Conservation (phyloP, 2,113 vertebrate species). For the Struthidea cinerea region DNA sequence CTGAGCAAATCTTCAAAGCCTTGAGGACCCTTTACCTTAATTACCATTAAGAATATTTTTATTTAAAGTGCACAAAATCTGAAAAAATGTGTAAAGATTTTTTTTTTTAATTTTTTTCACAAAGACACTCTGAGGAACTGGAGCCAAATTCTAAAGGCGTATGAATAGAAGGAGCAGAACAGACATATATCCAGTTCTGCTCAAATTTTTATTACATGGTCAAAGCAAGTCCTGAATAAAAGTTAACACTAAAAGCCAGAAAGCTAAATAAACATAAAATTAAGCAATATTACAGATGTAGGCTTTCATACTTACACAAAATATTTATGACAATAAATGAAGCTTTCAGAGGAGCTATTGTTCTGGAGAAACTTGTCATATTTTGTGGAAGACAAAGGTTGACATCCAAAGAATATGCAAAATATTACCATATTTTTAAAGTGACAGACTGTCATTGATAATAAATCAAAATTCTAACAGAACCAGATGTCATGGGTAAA, state of each 20-base stretch:
- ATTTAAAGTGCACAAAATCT: background rate
- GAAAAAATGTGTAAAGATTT: background rate
- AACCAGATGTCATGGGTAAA: background rate
- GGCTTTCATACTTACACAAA: background rate
- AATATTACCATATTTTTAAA: background rate
- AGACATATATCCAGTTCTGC: background rate
- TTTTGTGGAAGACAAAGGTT: background rate
- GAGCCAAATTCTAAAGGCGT: background rate
- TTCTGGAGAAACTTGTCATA: background rate
- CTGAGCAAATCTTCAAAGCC: background rate
- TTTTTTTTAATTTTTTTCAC: rapidly evolving
- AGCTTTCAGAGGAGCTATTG: background rate
- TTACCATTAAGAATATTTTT: background rate
- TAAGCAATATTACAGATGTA: background rate
- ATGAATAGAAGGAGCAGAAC: background rate
- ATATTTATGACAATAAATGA: background rate
- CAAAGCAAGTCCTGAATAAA: background rate
- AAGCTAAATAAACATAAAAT: background rate
- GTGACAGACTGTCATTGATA: background rate
- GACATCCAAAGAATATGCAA: background rate
- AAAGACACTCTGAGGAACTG: background rate
- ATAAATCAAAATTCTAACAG: background rate
- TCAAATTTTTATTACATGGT: background rate
- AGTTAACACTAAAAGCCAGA: background rate
- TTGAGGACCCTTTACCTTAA: background rate